A percentile compares a stretch with the other conserved stretches of the same genome.
Evolutionary conservation across 2,113 vertebrate species (phyloP).

Genomic region (Misgurnus anguillicaudatus): DNA sequence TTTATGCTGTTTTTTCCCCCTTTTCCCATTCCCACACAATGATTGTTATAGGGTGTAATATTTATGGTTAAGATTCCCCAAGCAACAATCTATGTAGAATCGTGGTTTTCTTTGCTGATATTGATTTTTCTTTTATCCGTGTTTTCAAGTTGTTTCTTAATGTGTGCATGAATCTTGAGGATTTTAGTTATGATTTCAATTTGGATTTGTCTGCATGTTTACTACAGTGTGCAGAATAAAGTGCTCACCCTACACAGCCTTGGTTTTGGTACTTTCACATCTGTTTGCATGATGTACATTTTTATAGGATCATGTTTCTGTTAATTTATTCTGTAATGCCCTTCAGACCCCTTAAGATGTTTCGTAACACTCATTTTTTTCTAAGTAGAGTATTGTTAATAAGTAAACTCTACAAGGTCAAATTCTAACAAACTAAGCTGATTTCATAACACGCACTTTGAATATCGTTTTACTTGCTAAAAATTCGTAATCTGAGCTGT

Average conservation of each 20-base stretch:
- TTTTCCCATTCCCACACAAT: conserved; percentile 32
- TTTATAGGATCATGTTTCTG: neutral
- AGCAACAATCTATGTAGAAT: conserved; percentile 64
- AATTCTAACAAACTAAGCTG: neutral
- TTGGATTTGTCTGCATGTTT: conserved; percentile 72
- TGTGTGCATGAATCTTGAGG: conserved; percentile 73
- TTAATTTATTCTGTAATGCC: neutral
- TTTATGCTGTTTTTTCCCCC: conserved; percentile 50
- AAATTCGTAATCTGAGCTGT: neutral
- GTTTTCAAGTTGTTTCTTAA: conserved; percentile 57
- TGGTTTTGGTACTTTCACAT: neutral
- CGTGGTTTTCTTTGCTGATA: conserved; percentile 63
- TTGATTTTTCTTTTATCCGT: conserved; percentile 53
- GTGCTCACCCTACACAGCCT: conserved; percentile 61
- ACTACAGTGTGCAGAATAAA: conserved; percentile 76
- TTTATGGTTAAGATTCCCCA: conserved; percentile 65
- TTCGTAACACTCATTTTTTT: neutral
- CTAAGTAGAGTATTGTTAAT: conserved; percentile 13
- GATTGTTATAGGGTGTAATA: conserved; percentile 64
- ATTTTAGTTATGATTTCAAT: conserved; percentile 64
- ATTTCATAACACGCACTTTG: neutral
- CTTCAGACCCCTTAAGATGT: neutral
- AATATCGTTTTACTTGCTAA: neutral
- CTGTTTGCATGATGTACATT: neutral
- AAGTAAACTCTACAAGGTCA: conserved; percentile 7